Evolutionary conservation across 2,797 vertebrate species (phyloP), one percentile per base, ranked within the genome.

Genomic region (Falco rusticolus): DNA sequence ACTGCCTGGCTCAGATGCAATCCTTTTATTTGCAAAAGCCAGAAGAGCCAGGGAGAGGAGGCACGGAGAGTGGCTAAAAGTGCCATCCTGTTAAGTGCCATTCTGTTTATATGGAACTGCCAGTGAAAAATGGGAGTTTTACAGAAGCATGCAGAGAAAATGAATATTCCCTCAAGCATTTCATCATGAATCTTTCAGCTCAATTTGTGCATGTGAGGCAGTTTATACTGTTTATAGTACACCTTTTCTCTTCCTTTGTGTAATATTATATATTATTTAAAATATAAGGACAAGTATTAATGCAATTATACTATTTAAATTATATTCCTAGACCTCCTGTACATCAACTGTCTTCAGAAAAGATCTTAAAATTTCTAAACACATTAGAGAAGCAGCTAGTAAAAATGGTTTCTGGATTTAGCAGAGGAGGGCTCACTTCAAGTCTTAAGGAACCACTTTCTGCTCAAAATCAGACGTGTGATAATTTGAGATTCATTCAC

Each of bases 101-200:
- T 83, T 87, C 64, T 84, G 25, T 81, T 86, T 78, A 16, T 41
- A 12, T 48, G 3, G 17, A 76, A 77, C 60, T 87, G 59, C 51
- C 94, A 96, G 65, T 34, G 89, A 91, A 91, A 83, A 92, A 84
- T 28, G 28, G 16, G 50, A 87, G 29, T 54, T 87, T 77, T 57
- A 87, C 47, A 68, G 78, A 89, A 86, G 45, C 84, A 79, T 53
- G 60, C 31, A 87, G 74, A 80, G 89, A 96, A 96, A 96, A 94
- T 63, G 3, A 91, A 63, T 88, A 78, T 64, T 90, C 64, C 53
- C 57, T 86, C 54, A 92, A 78, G 72, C 76, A 86, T 86, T 96
- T 86, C 91, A 91, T 90, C 47, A 84, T 78, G 50, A 89, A 59
- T 50, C 33, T 81, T 88, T 75, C 69, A 76, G 82, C 33, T 90